A percentile compares a stretch with the other conserved stretches of the same genome.
phyloP scores from a whole-genome alignment of 92 coral and sea anemone species.

The Virgularia gustaviana region DNA sequence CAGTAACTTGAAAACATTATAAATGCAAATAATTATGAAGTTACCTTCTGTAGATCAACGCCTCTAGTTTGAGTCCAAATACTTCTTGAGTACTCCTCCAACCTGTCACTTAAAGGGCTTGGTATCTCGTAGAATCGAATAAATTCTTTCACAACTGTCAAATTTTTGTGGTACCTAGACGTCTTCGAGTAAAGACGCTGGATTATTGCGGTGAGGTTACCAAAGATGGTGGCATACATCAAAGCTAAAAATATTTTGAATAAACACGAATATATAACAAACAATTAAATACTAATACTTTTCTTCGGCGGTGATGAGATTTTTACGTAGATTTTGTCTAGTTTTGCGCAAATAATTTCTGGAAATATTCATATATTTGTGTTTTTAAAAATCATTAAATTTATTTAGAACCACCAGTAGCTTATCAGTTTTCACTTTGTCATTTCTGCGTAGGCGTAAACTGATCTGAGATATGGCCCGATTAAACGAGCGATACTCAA shows the following conservation, averaged over 20 bases:
- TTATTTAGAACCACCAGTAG: no score
- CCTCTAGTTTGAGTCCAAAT: slow-evolving; percentile 93
- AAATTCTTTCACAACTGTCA: slow-evolving; percentile 76
- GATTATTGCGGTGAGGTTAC: slow-evolving; percentile 93
- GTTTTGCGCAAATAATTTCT: no score
- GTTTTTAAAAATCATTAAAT: no score
- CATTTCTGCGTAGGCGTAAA: no score
- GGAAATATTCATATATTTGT: no score
- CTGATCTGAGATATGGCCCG: no score
- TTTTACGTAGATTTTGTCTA: no score
- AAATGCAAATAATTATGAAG: no score
- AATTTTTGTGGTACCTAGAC: slow-evolving; percentile 77
- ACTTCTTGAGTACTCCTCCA: slow-evolving; percentile 85
- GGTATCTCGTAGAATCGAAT: slow-evolving; percentile 85
- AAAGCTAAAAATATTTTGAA: slow-evolving; percentile 57
- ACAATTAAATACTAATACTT: neutral
- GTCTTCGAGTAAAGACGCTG: slow-evolving; percentile 89
- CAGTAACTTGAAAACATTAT: no score
- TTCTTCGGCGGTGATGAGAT: no score
- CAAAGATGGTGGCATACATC: slow-evolving; percentile 94
- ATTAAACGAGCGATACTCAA: no score
- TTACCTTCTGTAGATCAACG: slow-evolving; percentile 75
- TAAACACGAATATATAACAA: neutral
- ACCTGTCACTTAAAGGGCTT: slow-evolving; percentile 65
- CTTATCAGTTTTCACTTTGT: no score